Base-by-base conservation (phyloP, 2,797 vertebrate genomes). In the Lophura swinhoii region DNA sequence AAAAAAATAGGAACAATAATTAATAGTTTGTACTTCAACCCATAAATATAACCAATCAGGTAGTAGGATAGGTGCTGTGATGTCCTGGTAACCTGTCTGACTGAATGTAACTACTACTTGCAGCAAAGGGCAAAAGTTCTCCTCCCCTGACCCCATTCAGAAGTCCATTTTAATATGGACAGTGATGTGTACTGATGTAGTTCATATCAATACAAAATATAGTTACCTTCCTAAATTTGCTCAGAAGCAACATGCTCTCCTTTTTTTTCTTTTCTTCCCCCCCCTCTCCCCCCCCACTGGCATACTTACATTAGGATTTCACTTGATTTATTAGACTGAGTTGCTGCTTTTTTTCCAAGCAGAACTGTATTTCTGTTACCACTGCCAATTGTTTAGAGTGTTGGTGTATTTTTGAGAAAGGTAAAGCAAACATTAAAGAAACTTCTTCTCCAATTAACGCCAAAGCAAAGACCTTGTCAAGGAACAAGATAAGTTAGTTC, bases 41-140 rank as follows among this genome's bases (percentile, higher is more conserved):
- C n/a, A 51, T 39, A 77, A 9, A 26, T 71, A 35, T 8, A 73
- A 43, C 1, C 46, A 48, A 12, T 48, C 55, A 62, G 69, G 60
- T 10, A 28, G 16, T 18, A 1, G 1, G 4, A 10, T 1, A 31
- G 37, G 35, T 6, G 3, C 26, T 48, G 26, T 3, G 21, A 16
- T 5, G 5, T 44, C 28, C 41, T 53, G 6, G 24, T 44, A 31
- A 28, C 22, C 33, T 69, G 78, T 58, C 3, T 44, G 35, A 39
- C 9, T 56, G 15, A 43, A 14, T 23, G 28, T 41, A 60, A 69
- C 17, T 23, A 56, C 4, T 6, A 49, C 59, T 14, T 10, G 4
- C 11, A 80, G 37, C 4, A 26, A 2, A 8, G 5, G 33, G 14
- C 16, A 60, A 71, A 73, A n/a, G 5, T 7, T n/a, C 12, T 67